Percentiles rank a stretch among this genome's conserved stretches.
phyloP scores from a whole-genome alignment of 2,797 vertebrate species.

The Pseudochirops cupreus region DNA sequence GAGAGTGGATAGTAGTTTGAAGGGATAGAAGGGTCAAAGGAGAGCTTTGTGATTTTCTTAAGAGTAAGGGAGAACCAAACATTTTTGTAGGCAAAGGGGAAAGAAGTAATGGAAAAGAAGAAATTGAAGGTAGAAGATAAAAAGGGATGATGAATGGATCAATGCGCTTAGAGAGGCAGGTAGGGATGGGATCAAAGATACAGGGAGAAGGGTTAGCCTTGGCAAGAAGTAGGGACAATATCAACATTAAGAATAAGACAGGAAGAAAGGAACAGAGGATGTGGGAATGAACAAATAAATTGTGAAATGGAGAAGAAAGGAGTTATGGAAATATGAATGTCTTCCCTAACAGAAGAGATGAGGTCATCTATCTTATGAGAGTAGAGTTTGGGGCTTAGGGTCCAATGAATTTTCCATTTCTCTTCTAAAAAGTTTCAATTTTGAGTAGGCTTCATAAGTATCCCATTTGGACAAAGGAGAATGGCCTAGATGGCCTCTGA shows the following conservation, averaged over 20 bases:
- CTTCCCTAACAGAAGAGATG: background rate
- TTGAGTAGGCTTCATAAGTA: background rate
- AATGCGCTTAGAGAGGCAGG: background rate
- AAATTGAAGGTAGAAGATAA: background rate
- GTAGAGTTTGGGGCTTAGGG: background rate
- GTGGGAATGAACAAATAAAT: background rate
- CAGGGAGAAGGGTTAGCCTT: background rate
- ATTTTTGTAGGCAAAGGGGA: background rate
- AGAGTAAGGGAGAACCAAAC: background rate
- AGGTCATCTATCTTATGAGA: background rate
- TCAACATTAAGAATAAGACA: background rate
- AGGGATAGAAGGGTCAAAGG: background rate
- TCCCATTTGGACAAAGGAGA: slow-evolving; percentile 25
- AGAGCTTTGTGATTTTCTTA: background rate
- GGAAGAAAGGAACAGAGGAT: background rate
- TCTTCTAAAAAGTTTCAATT: slow-evolving; percentile 5
- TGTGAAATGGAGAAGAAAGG: background rate
- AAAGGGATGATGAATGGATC: background rate
- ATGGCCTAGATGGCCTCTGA: background rate
- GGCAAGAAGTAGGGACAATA: background rate
- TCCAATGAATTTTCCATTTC: background rate
- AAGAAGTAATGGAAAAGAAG: background rate
- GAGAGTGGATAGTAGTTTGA: background rate
- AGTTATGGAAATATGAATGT: background rate
- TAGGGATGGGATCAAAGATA: background rate